Evolutionary conservation across 2,888 invertebrate genomes (phyloP), one percentile per base, ranked within the genome.

Genomic region (Panzeria rudis): DNA sequence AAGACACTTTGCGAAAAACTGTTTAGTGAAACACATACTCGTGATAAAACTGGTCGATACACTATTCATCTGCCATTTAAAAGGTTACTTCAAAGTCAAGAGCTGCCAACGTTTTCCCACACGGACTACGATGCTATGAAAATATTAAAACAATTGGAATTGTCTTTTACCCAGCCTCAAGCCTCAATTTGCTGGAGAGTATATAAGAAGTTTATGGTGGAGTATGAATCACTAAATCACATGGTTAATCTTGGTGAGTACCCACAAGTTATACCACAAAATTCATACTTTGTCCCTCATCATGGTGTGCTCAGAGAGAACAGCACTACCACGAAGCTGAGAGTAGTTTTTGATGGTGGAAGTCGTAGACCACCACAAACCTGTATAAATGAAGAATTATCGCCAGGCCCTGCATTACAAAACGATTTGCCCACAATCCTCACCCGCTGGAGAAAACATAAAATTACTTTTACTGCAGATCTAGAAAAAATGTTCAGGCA

Each of bases 401-500:
- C 56, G 23, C 52, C 66, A 2, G 80, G 80, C 1, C 80, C 80
- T n/a, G 44, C 66, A 2, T 25, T 73, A 25, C 66, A 73, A 80
- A 73, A 80, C 38, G 73, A 73, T 66, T 47, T 73, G 35, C 23
- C 69, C 2, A 41, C 29, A 35, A 71, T 62, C 11, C 41, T 71
- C 1, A 41, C 59, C 1, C 52, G 71, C 9, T 79, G 79, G 71
- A 17, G 54, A 61, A 66, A 47, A 64, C 17, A 72, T 62, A 3
- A 52, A 44, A 44, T 69, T 20, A 72, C 20, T 0, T 84, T 76
- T 25, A 62, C 38, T 11, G 75, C 80, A 15, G 84, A 80, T 44
- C 5, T 84, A 23, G 80, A 85, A 32, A 85, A 85, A 61, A 80
- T 79, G 79, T 79, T 80, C 25, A 59, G 79, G 3, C 83, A 86